These are phyloP conservation scores for Drosophila pectinifera DNA, from an alignment of 1,140 invertebrate species.

Conservation along the genomic window DNA sequence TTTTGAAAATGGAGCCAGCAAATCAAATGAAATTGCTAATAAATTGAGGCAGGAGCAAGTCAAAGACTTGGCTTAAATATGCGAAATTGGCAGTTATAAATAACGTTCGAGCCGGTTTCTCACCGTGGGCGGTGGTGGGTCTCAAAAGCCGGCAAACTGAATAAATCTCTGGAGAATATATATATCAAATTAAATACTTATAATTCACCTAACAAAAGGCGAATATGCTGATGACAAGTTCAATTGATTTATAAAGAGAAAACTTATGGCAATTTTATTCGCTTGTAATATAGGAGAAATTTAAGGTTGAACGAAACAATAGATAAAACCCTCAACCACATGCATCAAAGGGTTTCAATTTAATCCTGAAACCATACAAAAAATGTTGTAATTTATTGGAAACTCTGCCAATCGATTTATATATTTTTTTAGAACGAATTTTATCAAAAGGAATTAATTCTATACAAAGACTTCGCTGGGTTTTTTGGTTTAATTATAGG, in stretches of 20 bases:
- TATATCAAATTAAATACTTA: conserved; percentile 61
- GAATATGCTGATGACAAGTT: conserved; percentile 56
- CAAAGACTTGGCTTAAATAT: conserved; percentile 14
- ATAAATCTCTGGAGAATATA: conserved; percentile 51
- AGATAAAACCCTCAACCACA: neutral
- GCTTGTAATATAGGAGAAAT: neutral
- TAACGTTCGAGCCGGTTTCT: conserved; percentile 13
- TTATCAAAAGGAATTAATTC: neutral
- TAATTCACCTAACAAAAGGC: conserved; percentile 35
- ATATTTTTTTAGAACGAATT: neutral
- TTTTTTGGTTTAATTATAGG: neutral
- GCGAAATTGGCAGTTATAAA: conserved; percentile 24
- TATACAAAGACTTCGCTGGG: too few species aligned
- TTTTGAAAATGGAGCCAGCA: conserved; percentile 12
- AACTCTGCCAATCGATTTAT: neutral
- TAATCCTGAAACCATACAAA: neutral
- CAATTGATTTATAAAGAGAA: conserved; percentile 65
- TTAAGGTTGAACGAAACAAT: neutral
- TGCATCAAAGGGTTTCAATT: neutral
- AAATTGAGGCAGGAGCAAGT: conserved; percentile 27
- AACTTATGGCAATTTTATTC: conserved; percentile 35
- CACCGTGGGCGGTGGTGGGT: conserved; percentile 23
- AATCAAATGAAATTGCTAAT: conserved; percentile 33
- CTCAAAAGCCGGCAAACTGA: conserved; percentile 14
- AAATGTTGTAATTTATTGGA: neutral